Base-by-base conservation (phyloP, 1,140 invertebrate genomes). In the Zaprionus gabonicus region DNA sequence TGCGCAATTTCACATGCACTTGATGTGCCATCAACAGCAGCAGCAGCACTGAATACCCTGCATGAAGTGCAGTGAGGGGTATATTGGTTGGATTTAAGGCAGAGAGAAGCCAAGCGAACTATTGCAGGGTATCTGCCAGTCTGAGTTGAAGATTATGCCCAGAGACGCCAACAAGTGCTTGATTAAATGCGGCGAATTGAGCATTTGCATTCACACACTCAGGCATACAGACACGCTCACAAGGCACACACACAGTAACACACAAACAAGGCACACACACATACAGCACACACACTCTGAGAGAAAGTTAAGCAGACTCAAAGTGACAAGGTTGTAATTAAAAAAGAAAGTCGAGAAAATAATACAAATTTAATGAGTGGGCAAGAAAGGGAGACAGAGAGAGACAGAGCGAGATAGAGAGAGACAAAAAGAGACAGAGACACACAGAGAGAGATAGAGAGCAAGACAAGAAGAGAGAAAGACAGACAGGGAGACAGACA, bases 301-400 rank as follows among this genome's bases (percentile, higher is more conserved):
- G 31, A 31, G 31, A 31, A 31, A 31, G 2, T 31, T 31, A 31
- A 10, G 2, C 31, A 34, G 31, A 34, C 2, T 34, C 31, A 34
- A 15, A 28, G 2, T 6, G 23, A 27, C 27, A 41, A 56, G 36
- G 23, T 23, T 17, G 67, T 71, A 64, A 73, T 71, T 67, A 60
- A 67, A 83, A 71, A 25, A 13, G 9, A 51, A 51, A 51, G 12
- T 10, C 10, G 20, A 13, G 20, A 51, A 51, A 74, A 62, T 64
- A 72, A 84, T 51, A 78, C 67, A 44, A 68, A 53, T 71, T 78
- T 69, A 82, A 81, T 75, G 66, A 46, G 13, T 41, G 31, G 34
- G 4, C 10, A 5, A 51, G 12, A 10, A 17, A 46, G 13, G 17
- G 17, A 12, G 5, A 25, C n/a, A 51, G 28, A 46, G 9, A n/a